A percentile compares a stretch with the other conserved stretches of the same genome.
Evolutionary conservation across 2,888 invertebrate species (phyloP).

Genomic region (Sabellastarte sp.): DNA sequence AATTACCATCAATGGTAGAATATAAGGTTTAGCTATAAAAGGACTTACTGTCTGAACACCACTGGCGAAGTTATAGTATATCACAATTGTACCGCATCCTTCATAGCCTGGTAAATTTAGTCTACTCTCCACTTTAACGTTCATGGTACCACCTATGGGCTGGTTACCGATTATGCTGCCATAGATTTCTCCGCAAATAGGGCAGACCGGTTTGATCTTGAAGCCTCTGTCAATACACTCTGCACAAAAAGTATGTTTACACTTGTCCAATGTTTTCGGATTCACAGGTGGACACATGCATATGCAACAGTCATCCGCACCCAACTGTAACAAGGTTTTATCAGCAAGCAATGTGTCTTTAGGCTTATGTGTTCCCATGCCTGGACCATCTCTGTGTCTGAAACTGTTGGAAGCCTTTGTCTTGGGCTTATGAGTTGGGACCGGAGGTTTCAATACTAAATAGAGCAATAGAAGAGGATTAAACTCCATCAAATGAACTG

Average conservation of each 20-base stretch:
- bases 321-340: too few relatives aligned
- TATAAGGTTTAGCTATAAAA: too few relatives aligned
- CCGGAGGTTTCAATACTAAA: too few relatives aligned
- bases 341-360: too few relatives aligned
- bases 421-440: too few relatives aligned
- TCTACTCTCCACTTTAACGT: neutral
- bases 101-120: slow-evolving; percentile 27
- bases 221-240: slow-evolving; percentile 40
- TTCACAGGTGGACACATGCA: slow-evolving; percentile 33
- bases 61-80: slow-evolving; percentile 47
- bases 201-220: slow-evolving; percentile 40
- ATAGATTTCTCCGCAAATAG: slow-evolving; percentile 40
- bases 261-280: slow-evolving; percentile 27
- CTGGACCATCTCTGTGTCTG: too few relatives aligned
- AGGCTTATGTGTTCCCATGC: too few relatives aligned
- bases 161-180: slow-evolving; percentile 42
- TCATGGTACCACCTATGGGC: slow-evolving; percentile 41
- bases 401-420: too few relatives aligned
- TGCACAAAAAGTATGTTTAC: slow-evolving; percentile 43
- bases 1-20: too few relatives aligned
- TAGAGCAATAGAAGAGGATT: too few relatives aligned
- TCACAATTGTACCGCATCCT: slow-evolving; percentile 25
- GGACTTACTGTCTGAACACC: slow-evolving; percentile 41
- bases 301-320: slow-evolving; percentile 35
- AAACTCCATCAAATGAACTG: too few relatives aligned